phyloP scores from a whole-genome alignment of 2,888 invertebrate genomes.

The Allolobophora icterica region DNA sequence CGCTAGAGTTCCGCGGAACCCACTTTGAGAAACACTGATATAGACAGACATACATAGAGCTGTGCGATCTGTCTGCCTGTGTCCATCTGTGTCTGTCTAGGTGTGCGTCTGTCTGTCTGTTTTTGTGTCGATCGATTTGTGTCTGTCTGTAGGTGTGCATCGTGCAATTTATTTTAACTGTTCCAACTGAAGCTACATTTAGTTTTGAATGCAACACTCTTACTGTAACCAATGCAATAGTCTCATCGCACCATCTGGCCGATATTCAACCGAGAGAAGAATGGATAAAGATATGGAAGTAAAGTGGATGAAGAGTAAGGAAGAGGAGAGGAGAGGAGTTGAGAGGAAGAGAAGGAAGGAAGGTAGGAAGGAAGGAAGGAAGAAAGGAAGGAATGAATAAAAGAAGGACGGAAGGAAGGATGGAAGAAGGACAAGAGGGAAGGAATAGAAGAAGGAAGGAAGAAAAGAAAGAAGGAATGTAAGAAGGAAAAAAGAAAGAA shows the following conservation, averaged over 20 bases:
- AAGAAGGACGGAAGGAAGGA: not conserved
- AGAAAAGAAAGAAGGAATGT: not conserved
- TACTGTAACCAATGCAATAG: not conserved
- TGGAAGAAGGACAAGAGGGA: not conserved
- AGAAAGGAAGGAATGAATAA: not conserved
- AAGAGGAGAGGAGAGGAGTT: not conserved
- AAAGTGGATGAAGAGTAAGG: too few species aligned
- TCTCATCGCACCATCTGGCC: too few species aligned
- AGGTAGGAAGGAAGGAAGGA: not conserved
- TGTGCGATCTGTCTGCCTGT: too few species aligned
- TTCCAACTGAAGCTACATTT: not conserved
- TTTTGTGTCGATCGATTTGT: not conserved
- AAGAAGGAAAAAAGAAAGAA: not conserved
- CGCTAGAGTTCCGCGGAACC: too few species aligned
- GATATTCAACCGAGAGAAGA: too few species aligned
- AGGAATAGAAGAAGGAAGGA: not conserved
- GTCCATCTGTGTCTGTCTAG: too few species aligned
- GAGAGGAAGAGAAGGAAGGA: not conserved
- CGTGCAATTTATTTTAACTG: not conserved
- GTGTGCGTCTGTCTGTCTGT: not conserved
- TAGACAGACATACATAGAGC: too few species aligned
- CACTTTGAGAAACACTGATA: too few species aligned
- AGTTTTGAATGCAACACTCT: not conserved
- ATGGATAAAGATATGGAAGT: too few species aligned
- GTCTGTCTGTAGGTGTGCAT: not conserved